Conservation (phyloP, 2,113 vertebrate genomes). For the Panurus biarmicus region DNA sequence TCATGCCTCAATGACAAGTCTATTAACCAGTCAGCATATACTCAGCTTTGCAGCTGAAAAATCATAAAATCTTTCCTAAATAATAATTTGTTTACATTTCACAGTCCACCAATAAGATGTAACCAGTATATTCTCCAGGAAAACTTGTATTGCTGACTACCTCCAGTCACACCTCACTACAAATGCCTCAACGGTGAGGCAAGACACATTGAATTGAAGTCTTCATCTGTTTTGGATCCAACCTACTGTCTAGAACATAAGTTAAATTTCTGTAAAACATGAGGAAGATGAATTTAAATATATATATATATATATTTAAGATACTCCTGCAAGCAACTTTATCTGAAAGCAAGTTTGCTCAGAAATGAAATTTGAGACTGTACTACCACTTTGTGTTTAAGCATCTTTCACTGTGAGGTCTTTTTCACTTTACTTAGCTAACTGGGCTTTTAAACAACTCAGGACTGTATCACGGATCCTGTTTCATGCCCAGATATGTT, state of each 20-base stretch:
- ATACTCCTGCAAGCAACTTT: too few relatives aligned
- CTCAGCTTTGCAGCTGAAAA: not conserved
- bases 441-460: not conserved
- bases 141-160: not conserved
- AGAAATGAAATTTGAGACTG: not conserved
- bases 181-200: not conserved
- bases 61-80: not conserved
- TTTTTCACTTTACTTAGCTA: not conserved
- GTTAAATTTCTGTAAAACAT: not conserved
- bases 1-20: not conserved
- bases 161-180: not conserved
- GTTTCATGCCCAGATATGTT: not conserved
- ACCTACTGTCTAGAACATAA: not conserved
- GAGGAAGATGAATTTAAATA: not conserved
- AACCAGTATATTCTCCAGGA: not conserved
- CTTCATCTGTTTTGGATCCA: not conserved
- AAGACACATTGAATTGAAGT: not conserved
- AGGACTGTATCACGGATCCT: not conserved
- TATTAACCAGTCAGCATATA: not conserved
- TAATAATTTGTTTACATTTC: not conserved
- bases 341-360: not conserved
- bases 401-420: not conserved
- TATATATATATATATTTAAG: too few relatives aligned
- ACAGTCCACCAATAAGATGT: not conserved
- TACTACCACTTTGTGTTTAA: not conserved